These are phyloP conservation scores for Karalla daura DNA, from an alignment of 2,797 vertebrate genomes.

Conservation along the genomic window DNA sequence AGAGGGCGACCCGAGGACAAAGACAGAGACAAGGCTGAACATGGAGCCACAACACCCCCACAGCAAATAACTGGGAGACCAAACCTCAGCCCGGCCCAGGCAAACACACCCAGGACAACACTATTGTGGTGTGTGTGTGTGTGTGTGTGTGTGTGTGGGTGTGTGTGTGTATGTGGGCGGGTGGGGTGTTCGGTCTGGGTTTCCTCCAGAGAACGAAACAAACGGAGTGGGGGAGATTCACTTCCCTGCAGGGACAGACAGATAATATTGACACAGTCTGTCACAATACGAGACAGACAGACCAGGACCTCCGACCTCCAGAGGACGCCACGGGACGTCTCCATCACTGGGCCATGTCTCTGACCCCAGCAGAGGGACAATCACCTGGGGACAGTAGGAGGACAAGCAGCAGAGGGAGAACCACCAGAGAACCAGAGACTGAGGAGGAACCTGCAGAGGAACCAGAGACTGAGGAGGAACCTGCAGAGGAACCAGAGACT, in stretches of 20 bases:
- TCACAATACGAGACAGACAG: constrained; percentile 54
- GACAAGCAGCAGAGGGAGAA: too few species aligned
- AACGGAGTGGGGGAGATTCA: constrained; percentile 67
- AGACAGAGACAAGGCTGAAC: constrained; percentile 43
- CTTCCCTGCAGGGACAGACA: constrained; percentile 68
- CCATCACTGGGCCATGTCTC: too few species aligned
- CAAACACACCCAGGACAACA: constrained; percentile 70
- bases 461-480: too few species aligned
- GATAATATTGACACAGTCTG: constrained; percentile 75
- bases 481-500: too few species aligned
- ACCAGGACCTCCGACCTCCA: constrained; percentile 14
- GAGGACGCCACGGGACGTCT: too few species aligned
- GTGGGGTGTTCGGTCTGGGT: constrained; percentile 58
- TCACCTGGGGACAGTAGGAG: too few species aligned
- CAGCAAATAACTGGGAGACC: constrained; percentile 63
- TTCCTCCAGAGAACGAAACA: constrained; percentile 71
- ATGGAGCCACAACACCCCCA: constrained; percentile 72
- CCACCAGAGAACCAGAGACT: too few species aligned
- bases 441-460: too few species aligned
- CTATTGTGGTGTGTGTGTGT: constrained; percentile 63
- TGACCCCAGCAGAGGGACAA: too few species aligned
- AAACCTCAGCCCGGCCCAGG: constrained; percentile 49
- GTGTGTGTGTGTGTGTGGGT: constrained; percentile 32
- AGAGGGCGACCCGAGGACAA: constrained; percentile 55
- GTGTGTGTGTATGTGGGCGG: constrained; percentile 22